Evolutionary conservation across 1,140 invertebrate species (phyloP).

Genomic region (Drosophila ananassae): DNA sequence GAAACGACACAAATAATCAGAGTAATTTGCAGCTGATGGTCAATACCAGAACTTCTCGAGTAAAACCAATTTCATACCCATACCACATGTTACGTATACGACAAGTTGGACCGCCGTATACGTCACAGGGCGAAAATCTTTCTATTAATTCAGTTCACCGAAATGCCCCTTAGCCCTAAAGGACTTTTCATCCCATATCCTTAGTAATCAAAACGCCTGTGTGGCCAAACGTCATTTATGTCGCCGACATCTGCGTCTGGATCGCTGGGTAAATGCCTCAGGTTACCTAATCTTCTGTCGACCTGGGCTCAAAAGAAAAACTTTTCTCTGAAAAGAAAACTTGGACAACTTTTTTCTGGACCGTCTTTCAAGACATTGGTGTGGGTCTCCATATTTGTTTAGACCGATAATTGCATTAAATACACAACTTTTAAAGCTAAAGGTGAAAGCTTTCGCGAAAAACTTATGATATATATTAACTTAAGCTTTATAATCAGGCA

Average conservation of each 20-base stretch:
- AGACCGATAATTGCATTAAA: background rate
- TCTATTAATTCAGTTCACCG: constrained; percentile 11
- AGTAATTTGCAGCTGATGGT: constrained; percentile 27
- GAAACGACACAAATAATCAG: constrained; percentile 30
- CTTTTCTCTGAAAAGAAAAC: constrained; percentile 21
- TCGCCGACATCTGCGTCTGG: constrained; percentile 49
- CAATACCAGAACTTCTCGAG: constrained; percentile 38
- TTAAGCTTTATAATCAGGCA: no score
- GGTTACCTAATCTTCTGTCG: constrained; percentile 63
- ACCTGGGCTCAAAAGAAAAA: constrained; percentile 37
- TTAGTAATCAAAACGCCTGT: constrained; percentile 29
- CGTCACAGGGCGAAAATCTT: constrained; percentile 19
- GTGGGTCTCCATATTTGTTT: background rate
- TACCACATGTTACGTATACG: constrained; percentile 63
- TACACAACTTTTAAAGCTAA: background rate
- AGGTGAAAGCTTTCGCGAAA: background rate
- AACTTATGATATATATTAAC: no score
- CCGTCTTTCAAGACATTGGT: background rate
- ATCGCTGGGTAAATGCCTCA: constrained; percentile 47
- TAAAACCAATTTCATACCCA: constrained; percentile 48
- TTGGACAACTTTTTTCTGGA: constrained; percentile 1
- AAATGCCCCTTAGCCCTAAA: constrained; percentile 7
- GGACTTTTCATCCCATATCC: background rate
- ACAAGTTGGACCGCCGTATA: constrained; percentile 27
- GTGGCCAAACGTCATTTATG: constrained; percentile 54